Evolutionary conservation across 1,140 invertebrate genomes (phyloP).

Genomic region (Drosophila chauvacae): DNA sequence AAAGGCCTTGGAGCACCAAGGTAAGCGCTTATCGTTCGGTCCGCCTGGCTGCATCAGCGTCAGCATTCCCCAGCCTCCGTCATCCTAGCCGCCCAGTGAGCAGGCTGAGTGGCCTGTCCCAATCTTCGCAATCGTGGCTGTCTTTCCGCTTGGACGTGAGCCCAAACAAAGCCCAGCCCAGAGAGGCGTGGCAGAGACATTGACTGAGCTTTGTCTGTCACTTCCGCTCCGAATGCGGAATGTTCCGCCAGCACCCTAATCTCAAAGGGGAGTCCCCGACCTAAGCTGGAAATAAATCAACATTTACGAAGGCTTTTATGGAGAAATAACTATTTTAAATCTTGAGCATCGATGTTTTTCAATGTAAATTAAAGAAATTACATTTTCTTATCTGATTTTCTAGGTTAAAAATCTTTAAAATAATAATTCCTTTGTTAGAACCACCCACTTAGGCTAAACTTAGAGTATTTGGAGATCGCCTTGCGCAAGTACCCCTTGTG

Average conservation of each 20-base stretch:
- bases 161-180: slow-evolving; percentile 36
- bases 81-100: slow-evolving; percentile 21
- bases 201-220: slow-evolving; percentile 43
- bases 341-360: not conserved
- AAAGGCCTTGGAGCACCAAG: slow-evolving; percentile 12
- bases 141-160: slow-evolving; percentile 45
- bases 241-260: slow-evolving; percentile 8
- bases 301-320: not conserved
- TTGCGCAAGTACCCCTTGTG: not conserved
- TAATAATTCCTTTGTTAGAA: not conserved
- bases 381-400: not conserved
- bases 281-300: not conserved
- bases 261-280: not conserved
- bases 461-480: slow-evolving; percentile 14
- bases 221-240: slow-evolving; percentile 28
- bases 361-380: too few species aligned
- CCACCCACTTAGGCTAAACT: not conserved
- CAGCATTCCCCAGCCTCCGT: slow-evolving; percentile 4
- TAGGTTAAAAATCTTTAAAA: not conserved
- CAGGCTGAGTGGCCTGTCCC: slow-evolving; percentile 16
- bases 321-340: not conserved
- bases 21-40: slow-evolving; percentile 36
- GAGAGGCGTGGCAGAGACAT: slow-evolving; percentile 35
- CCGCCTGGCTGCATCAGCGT: slow-evolving; percentile 36
- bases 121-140: slow-evolving; percentile 31